Evolutionary conservation across 2,888 invertebrate genomes (phyloP).

Genomic region (Oligia fasciuncula): DNA sequence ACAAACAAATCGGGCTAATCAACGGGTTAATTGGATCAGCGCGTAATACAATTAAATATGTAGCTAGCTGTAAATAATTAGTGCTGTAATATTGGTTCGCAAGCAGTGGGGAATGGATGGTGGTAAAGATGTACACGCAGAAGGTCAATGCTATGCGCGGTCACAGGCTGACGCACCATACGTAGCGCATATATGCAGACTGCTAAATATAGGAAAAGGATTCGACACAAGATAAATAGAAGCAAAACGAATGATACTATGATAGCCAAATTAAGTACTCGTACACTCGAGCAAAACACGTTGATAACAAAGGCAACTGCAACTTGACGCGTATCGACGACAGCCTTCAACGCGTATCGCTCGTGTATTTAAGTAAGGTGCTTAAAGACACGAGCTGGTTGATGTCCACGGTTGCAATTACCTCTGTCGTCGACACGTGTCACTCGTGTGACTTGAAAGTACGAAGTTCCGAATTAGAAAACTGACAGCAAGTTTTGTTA

Average conservation of each 20-base stretch:
- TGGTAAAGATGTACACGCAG: neutral
- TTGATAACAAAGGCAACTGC: too few species aligned
- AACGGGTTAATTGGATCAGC: constrained; percentile 62
- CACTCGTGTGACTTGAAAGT: neutral
- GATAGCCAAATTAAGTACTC: neutral
- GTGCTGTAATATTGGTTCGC: constrained; percentile 39
- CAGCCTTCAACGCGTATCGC: too few species aligned
- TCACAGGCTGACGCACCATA: neutral
- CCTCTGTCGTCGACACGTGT: too few species aligned
- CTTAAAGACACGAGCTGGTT: too few species aligned
- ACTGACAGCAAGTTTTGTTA: neutral
- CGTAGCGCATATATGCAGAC: too few species aligned
- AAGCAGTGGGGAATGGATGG: neutral
- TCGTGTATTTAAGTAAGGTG: too few species aligned
- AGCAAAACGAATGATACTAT: neutral
- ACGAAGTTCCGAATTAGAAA: neutral
- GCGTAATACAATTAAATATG: constrained; percentile 62
- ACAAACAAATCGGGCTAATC: constrained; percentile 62
- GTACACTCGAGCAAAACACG: too few species aligned
- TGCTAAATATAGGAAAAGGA: neutral
- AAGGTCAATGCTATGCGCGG: constrained; percentile 8
- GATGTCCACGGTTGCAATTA: too few species aligned
- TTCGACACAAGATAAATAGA: neutral
- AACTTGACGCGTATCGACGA: too few species aligned
- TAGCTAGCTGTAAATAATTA: constrained; percentile 58